These are phyloP conservation scores for Cataglyphis altisquamis DNA, from an alignment of 2,888 invertebrate species.

Conservation along the genomic window DNA sequence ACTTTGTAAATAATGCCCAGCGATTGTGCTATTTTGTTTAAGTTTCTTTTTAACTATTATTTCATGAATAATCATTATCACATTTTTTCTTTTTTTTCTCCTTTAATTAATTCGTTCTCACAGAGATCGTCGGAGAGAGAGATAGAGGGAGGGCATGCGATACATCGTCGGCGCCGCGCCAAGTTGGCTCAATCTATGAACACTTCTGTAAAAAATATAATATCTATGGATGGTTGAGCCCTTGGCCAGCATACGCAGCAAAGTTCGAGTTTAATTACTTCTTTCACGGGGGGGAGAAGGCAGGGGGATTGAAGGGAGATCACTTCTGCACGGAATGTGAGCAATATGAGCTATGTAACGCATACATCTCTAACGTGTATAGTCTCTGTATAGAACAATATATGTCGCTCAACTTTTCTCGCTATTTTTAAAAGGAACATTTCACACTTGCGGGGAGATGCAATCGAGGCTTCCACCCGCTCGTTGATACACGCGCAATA, in stretches of 20 bases:
- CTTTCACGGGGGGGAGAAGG: slow-evolving; percentile 56
- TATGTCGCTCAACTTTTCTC: slow-evolving; percentile 25
- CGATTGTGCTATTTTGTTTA: slow-evolving; percentile 84
- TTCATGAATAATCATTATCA: slow-evolving; percentile 85
- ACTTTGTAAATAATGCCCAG: slow-evolving; percentile 86
- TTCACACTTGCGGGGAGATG: slow-evolving; percentile 50
- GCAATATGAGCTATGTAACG: slow-evolving; percentile 61
- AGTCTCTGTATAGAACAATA: slow-evolving; percentile 57
- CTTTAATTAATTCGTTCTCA: slow-evolving; percentile 79
- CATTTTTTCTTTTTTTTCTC: slow-evolving; percentile 79
- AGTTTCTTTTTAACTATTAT: slow-evolving; percentile 81
- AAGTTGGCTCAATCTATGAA: slow-evolving; percentile 84
- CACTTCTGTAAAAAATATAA: slow-evolving; percentile 86
- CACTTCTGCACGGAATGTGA: slow-evolving; percentile 75
- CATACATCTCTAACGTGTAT: slow-evolving; percentile 60
- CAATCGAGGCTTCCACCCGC: not conserved
- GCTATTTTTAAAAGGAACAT: slow-evolving; percentile 62
- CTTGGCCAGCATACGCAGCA: slow-evolving; percentile 78
- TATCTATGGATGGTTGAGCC: slow-evolving; percentile 85
- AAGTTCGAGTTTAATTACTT: slow-evolving; percentile 62
- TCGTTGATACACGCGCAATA: slow-evolving; percentile 47
- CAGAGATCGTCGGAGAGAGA: slow-evolving; percentile 80
- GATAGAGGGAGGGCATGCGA: slow-evolving; percentile 81
- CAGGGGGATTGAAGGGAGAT: slow-evolving; percentile 41
- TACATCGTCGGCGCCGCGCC: slow-evolving; percentile 79